Evolutionary conservation across 2,113 vertebrate genomes (phyloP).

Genomic region (Elanoides forficatus): DNA sequence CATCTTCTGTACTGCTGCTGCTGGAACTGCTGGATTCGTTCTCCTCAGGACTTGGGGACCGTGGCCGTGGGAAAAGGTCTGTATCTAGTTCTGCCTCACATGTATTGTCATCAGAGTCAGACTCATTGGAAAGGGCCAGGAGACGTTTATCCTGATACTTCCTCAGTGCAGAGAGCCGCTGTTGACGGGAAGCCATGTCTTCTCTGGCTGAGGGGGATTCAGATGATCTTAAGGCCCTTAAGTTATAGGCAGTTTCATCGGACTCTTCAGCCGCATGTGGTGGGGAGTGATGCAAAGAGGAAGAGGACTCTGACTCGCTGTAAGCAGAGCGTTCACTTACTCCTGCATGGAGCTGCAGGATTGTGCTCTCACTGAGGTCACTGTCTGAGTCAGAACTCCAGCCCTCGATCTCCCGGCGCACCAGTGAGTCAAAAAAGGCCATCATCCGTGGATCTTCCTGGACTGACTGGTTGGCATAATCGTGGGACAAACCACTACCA

Average conservation of each 20-base stretch:
- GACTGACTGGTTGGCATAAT: slow-evolving; percentile 96
- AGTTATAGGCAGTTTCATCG: slow-evolving; percentile 71
- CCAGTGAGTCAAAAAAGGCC: slow-evolving; percentile 98
- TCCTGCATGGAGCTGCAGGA: slow-evolving; percentile 91
- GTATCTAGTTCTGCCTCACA: slow-evolving; percentile 79
- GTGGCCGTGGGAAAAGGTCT: slow-evolving; percentile 89
- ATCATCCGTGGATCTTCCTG: slow-evolving; percentile 98
- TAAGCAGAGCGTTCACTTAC: slow-evolving; percentile 79
- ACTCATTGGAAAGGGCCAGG: slow-evolving; percentile 86
- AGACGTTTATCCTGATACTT: slow-evolving; percentile 86
- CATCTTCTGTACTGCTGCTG: slow-evolving; percentile 81
- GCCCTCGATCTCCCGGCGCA: slow-evolving; percentile 94
- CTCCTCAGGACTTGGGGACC: slow-evolving; percentile 89
- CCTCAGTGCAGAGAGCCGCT: slow-evolving; percentile 75
- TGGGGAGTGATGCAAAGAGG: slow-evolving; percentile 81
- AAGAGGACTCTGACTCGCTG: slow-evolving; percentile 85
- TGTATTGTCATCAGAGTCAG: slow-evolving; percentile 81
- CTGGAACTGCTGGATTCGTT: slow-evolving; percentile 88
- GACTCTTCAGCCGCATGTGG: slow-evolving; percentile 70
- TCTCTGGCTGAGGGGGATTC: slow-evolving; percentile 71
- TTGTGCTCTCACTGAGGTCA: slow-evolving; percentile 92
- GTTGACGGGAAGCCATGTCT: slow-evolving; percentile 72
- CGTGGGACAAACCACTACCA: slow-evolving; percentile 93
- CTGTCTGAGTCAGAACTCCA: slow-evolving; percentile 98
- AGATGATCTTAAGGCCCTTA: slow-evolving; percentile 72